Evolutionary conservation across 2,888 invertebrate genomes (phyloP).

Genomic region (Pocota personata): DNA sequence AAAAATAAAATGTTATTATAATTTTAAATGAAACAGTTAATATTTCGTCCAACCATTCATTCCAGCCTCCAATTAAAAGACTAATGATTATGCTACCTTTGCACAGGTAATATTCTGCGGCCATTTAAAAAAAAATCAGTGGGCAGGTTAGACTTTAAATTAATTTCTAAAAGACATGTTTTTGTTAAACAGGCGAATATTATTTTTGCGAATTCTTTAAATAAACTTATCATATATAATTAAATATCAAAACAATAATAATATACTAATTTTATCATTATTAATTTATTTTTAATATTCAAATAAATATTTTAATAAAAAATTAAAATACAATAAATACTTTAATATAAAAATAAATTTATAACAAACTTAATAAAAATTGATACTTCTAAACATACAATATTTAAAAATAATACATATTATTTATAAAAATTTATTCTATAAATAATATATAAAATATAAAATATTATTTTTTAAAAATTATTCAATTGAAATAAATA

Average conservation of each 20-base stretch:
- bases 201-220: conserved; percentile 86
- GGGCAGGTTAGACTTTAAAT: conserved; percentile 89
- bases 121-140: conserved; percentile 88
- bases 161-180: conserved; percentile 87
- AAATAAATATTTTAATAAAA: conserved; percentile 82
- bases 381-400: conserved; percentile 85
- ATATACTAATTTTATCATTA: conserved; percentile 86
- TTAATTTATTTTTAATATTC: conserved; percentile 83
- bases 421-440: conserved; percentile 84
- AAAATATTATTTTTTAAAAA: conserved; percentile 81
- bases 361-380: conserved; percentile 83
- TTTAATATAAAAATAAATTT: conserved; percentile 83
- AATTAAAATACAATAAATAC: conserved; percentile 82
- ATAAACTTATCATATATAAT: conserved; percentile 81
- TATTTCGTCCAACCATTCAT: conserved; percentile 90
- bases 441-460: conserved; percentile 86
- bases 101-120: conserved; percentile 91
- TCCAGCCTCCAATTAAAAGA: conserved; percentile 91
- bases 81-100: conserved; percentile 92
- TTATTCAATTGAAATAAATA: conserved; percentile 79
- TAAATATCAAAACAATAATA: conserved; percentile 76
- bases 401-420: conserved; percentile 81
- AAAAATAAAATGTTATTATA: conserved; percentile 84
- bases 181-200: conserved; percentile 90
- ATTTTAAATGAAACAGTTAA: conserved; percentile 85